Conservation (phyloP, 2,797 vertebrate species). For the Lepilemur ruficaudatus region DNA sequence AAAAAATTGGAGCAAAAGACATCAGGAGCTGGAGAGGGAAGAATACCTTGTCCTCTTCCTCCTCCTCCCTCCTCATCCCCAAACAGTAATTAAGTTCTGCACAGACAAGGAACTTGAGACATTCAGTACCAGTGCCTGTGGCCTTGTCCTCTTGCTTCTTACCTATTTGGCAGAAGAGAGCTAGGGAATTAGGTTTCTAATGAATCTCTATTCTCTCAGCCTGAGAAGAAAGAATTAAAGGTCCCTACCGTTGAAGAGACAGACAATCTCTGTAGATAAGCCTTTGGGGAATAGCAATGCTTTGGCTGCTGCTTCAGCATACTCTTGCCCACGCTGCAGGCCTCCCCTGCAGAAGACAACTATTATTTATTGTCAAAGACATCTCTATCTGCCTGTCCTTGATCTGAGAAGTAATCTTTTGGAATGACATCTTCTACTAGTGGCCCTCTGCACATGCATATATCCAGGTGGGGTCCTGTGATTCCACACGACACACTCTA, state of each 20-base stretch:
- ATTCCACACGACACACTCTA: neutral
- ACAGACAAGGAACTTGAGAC: neutral
- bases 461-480: neutral
- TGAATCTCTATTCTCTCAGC: neutral
- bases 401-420: neutral
- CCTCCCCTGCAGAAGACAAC: neutral
- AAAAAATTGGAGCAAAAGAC: neutral
- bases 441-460: neutral
- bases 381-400: neutral
- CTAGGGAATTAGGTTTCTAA: neutral
- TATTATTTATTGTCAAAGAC: neutral
- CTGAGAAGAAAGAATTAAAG: neutral
- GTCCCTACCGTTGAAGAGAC: neutral
- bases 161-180: neutral
- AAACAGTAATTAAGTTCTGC: neutral
- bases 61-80: neutral
- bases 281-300: neutral
- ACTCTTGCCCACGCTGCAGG: neutral
- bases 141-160: neutral
- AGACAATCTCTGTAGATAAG: neutral
- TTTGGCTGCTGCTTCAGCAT: neutral
- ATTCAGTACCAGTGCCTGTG: neutral
- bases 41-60: neutral
- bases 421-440: neutral
- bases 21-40: neutral